phyloP scores from a whole-genome alignment of 1,140 invertebrate genomes.

The Onthophagus taurus region DNA sequence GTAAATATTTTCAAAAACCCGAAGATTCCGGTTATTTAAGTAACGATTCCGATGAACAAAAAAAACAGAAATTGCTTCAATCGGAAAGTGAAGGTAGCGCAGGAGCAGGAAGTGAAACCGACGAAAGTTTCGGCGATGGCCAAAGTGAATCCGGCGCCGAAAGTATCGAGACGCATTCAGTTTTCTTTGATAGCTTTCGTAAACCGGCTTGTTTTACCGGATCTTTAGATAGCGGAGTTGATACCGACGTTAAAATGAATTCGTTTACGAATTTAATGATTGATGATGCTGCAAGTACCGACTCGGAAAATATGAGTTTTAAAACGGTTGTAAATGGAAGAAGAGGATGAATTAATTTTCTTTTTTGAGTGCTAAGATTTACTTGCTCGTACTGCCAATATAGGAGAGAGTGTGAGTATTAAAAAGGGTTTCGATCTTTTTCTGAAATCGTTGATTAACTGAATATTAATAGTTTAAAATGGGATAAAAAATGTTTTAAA shows the following conservation, averaged over 20 bases:
- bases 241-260: constrained; percentile 20
- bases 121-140: constrained; percentile 61
- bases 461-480: not conserved
- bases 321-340: constrained; percentile 9
- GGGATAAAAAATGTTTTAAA: not conserved
- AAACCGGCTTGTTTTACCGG: constrained; percentile 30
- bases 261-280: not conserved
- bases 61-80: constrained; percentile 27
- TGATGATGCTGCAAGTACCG: constrained; percentile 11
- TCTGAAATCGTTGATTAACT: not conserved
- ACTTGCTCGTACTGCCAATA: not conserved
- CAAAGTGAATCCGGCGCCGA: constrained; percentile 76
- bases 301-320: constrained; percentile 12
- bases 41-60: constrained; percentile 57
- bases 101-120: constrained; percentile 56
- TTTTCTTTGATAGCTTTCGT: constrained; percentile 59
- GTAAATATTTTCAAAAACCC: constrained; percentile 22
- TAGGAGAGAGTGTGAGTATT: not conserved
- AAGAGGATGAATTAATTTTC: not conserved
- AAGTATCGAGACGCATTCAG: constrained; percentile 73
- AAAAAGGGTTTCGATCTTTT: not conserved
- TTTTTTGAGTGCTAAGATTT: not conserved
- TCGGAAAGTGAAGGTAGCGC: constrained; percentile 38
- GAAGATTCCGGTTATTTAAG: constrained; percentile 69
- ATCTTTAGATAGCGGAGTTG: constrained; percentile 24